These are phyloP conservation scores for Tyto alba DNA, from an alignment of 2,113 vertebrate genomes.

Conservation along the genomic window DNA sequence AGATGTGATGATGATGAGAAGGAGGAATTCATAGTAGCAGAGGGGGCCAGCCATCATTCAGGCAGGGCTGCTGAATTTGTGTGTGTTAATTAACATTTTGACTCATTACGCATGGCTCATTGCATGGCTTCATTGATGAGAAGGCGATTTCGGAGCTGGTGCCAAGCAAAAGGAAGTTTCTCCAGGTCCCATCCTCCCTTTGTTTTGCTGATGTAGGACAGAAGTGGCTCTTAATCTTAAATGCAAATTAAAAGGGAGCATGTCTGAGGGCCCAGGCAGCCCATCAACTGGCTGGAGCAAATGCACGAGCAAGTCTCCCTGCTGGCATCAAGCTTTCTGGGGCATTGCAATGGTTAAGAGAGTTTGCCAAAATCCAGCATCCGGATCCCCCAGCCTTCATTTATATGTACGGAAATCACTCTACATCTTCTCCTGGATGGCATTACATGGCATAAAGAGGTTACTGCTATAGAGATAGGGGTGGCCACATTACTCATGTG, in stretches of 20 bases:
- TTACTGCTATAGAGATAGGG: neutral
- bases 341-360: neutral
- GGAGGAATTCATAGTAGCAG: neutral
- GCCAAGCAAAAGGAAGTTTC: neutral
- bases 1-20: slow-evolving; percentile 37
- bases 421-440: neutral
- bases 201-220: neutral
- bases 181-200: neutral
- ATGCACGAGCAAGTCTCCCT: fast-evolving
- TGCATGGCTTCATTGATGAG: neutral
- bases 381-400: neutral
- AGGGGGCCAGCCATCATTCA: neutral
- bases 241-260: neutral
- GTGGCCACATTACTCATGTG: neutral
- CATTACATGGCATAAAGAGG: neutral
- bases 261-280: neutral
- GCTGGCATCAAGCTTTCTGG: neutral
- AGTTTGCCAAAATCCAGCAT: neutral
- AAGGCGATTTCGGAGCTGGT: neutral
- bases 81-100: slow-evolving; percentile 22
- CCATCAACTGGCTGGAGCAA: fast-evolving
- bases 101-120: slow-evolving; percentile 15
- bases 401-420: neutral
- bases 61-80: neutral
- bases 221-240: neutral